Base-by-base conservation (phyloP, 2,888 invertebrate species). In the Drosophila melanosoma region DNA sequence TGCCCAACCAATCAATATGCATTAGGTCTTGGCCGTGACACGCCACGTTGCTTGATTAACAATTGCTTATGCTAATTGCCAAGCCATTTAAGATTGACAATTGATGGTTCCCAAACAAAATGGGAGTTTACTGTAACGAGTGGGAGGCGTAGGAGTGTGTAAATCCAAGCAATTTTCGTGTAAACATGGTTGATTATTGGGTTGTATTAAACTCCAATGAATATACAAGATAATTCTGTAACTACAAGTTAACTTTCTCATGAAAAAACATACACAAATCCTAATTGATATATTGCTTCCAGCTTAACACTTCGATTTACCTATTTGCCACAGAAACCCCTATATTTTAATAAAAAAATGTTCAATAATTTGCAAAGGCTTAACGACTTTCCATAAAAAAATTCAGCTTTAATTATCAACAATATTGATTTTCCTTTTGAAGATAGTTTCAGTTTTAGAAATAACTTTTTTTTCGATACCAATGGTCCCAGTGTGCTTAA, bases 1-100 rank as follows among this genome's bases (percentile, higher is more conserved):
- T 66, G 56, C 49, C 68, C 38, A 26, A 60, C 29, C 33, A 87
- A 87, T 88, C 88, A 88, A 88, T 86, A 85, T 48, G 58, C 56
- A 42, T 57, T 26, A 66, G 60, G 48, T 40, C 33, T 52, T 8
- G 56, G n/a, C 72, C 72, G 69, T 74, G 67, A 56, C 67, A 49
- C 56, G 67, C 23, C 71, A 73, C 58, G 26, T 29, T 56, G 26
- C n/a, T 56, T 56, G 12, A 8, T 20, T 40, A 38, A 38, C 32
- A 58, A 59, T 70, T 51, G 26, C 54, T 29, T 42, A 29, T 49
- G n/a, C 32, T 40, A 29, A 63, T 45, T n/a, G 45, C 8, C 45
- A n/a, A 20, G 40, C 6, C 17, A 40, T 59, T 64, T 36, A 33
- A 20, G 15, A 26, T 35, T 53, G 67, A 59, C 61, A 64, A 42